phyloP scores from a whole-genome alignment of 2,888 invertebrate species.

The Leptinotarsa haldemani region DNA sequence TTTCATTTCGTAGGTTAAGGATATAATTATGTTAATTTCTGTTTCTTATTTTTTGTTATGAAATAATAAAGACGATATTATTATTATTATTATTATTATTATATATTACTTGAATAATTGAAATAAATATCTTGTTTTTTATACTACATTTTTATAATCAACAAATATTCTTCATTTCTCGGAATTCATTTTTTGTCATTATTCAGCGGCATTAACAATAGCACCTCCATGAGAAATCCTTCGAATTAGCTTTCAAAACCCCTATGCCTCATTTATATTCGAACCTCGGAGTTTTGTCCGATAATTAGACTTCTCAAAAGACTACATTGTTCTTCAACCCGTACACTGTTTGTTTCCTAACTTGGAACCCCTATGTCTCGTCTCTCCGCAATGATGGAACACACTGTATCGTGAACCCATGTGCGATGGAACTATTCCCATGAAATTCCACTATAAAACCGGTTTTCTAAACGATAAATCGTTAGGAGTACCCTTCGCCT shows the following conservation, averaged over 20 bases:
- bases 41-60: too few species aligned
- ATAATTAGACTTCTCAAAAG: slow-evolving; percentile 9
- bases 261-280: background rate
- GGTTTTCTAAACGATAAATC: slow-evolving; percentile 31
- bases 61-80: too few species aligned
- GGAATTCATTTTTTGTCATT: background rate
- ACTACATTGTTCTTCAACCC: slow-evolving; percentile 13
- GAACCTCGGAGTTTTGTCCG: background rate
- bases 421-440: slow-evolving; percentile 28
- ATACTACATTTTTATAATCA: too few species aligned
- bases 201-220: background rate
- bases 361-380: slow-evolving; percentile 2
- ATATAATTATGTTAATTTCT: too few species aligned
- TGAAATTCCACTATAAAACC: slow-evolving; percentile 36
- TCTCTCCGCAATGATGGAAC: background rate
- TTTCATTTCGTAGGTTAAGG: too few species aligned
- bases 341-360: background rate
- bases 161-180: background rate
- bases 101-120: too few species aligned
- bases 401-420: background rate
- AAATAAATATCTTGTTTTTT: too few species aligned
- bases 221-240: slow-evolving; percentile 13
- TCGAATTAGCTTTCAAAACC: background rate
- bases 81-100: too few species aligned
- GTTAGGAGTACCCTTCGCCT: slow-evolving; percentile 34